Evolutionary conservation across 1,140 invertebrate species (phyloP), one percentile per base, ranked within the genome.

Genomic region (Delia radicum): DNA sequence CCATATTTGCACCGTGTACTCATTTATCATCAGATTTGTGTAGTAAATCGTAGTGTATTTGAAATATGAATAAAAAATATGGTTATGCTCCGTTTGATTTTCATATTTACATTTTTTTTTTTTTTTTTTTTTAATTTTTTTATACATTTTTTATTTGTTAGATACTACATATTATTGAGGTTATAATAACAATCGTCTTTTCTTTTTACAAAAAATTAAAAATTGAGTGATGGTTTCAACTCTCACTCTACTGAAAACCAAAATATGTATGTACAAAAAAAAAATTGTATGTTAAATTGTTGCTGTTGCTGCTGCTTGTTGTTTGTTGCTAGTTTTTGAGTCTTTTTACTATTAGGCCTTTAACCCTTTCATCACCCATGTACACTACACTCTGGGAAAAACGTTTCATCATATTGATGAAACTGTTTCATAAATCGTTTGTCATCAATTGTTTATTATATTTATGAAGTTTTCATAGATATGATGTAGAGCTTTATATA

Each of bases 171-270:
- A 55, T 55, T 55, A 55, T 55, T 55, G 48, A 55, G 48, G 48
- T 55, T 55, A 55, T 55, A 55, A 55, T 21, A 55, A 55, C 48
- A 55, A 55, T 21, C 48, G 48, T 18, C 48, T 42, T 42, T 42
- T 42, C 37, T 3, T 42, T 42, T 42, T 15, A 42, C 37, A 42
- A 42, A 42, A 42, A 42, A 42, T 42, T 42, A 42, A 42, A 42
- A 55, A 55, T 55, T 55, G 48, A 55, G 48, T 55, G 48, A 24
- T 55, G 48, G 48, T 55, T 55, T 55, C n/a, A 55, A 55, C 48
- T 55, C 48, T 55, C 48, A 55, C 48, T 55, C 48, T 55, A 24
- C 1, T n/a, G 10, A 55, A 55, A 55, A 55, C 1, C 18, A 55
- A 21, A 55, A 18, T 21, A 55, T 21, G 24, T 18, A 37, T 12